Conservation (phyloP, 23 tunicate genomes). For the Diplosoma virens region DNA sequence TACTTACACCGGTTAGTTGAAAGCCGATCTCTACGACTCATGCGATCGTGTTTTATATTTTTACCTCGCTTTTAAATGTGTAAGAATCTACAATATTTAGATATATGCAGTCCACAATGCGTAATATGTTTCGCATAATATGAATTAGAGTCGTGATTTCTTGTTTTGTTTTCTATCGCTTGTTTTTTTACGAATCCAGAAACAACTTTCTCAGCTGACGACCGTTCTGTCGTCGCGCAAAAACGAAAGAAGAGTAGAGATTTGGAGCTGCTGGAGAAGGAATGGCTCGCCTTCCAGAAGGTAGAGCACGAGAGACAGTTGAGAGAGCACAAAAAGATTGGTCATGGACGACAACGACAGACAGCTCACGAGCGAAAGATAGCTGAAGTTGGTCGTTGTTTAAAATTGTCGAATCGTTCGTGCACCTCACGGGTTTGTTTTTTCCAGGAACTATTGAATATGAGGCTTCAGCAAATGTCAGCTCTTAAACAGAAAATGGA, state of each 20-base stretch:
- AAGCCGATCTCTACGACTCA: too few species aligned
- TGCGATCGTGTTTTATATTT: too few species aligned
- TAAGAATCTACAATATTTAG: too few species aligned
- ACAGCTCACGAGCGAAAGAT: constrained; percentile 48
- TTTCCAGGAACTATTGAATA: constrained; percentile 31
- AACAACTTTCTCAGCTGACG: constrained; percentile 23
- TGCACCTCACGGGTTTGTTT: not conserved
- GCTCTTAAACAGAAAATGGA: constrained; percentile 41
- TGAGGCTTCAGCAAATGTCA: constrained; percentile 46
- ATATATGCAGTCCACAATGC: too few species aligned
- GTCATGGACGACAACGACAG: constrained; percentile 21
- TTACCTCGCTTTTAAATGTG: too few species aligned
- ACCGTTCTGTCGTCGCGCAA: not conserved
- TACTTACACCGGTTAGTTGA: too few species aligned
- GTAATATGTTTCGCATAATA: too few species aligned
- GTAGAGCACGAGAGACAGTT: constrained; percentile 39
- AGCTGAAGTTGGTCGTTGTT: constrained; percentile 13
- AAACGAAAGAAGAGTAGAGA: not conserved
- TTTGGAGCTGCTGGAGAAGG: constrained; percentile 29
- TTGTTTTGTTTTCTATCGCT: too few species aligned
- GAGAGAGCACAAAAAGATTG: not conserved
- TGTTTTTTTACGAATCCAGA: not conserved
- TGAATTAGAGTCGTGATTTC: too few species aligned
- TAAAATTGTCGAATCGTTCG: not conserved
- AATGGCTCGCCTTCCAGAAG: constrained; percentile 58